Evolutionary conservation across 2,888 invertebrate genomes (phyloP).

Genomic region (Drosophila borealis): DNA sequence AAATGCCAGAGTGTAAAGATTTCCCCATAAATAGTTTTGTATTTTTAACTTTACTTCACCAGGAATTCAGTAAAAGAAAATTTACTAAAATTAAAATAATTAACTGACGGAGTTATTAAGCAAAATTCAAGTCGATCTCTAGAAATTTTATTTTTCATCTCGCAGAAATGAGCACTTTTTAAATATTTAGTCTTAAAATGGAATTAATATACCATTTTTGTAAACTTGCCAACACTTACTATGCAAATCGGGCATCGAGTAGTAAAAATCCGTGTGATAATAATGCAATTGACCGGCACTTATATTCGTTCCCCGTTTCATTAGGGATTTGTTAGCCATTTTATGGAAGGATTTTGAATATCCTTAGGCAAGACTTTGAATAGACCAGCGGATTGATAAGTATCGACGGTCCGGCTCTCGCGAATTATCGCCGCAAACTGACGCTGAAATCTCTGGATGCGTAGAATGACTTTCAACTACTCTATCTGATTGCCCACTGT

Average conservation of each 20-base stretch:
- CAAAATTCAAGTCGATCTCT: too few relatives aligned
- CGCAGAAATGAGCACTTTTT: too few relatives aligned
- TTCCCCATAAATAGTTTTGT: too few relatives aligned
- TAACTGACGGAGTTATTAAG: too few relatives aligned
- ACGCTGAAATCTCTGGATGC: constrained; percentile 27
- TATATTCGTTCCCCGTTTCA: constrained; percentile 51
- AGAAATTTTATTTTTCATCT: too few relatives aligned
- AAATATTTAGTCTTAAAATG: too few relatives aligned
- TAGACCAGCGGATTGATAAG: constrained; percentile 6
- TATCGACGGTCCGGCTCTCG: constrained; percentile 34
- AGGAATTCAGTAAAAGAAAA: too few relatives aligned
- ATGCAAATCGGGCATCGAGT: constrained; percentile 80
- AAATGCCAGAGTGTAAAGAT: too few relatives aligned
- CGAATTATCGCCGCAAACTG: constrained; percentile 51
- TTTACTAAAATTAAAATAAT: too few relatives aligned
- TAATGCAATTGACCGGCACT: constrained; percentile 84
- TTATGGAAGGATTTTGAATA: constrained; percentile 10
- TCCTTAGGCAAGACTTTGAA: not conserved
- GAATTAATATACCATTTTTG: not conserved
- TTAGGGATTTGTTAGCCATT: constrained; percentile 64
- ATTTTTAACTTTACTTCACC: too few relatives aligned
- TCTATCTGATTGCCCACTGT: constrained; percentile 34
- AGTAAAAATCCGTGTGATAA: constrained; percentile 82
- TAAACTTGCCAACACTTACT: constrained; percentile 64
- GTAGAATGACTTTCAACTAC: constrained; percentile 22